Conservation (phyloP, 2,113 vertebrate genomes). For the Rhineura floridana region DNA sequence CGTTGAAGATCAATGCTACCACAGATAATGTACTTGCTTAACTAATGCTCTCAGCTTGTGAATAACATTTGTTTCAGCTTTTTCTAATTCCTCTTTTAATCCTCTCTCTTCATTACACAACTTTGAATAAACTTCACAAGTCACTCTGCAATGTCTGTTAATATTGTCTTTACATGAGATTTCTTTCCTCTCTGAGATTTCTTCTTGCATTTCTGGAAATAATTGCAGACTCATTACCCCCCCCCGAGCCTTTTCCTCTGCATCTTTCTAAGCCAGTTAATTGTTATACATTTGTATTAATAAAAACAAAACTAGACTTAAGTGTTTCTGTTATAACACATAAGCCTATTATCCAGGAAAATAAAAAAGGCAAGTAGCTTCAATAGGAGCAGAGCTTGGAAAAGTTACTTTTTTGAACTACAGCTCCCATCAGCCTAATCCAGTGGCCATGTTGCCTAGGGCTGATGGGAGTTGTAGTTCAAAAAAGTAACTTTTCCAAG, state of each 20-base stretch:
- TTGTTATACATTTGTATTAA: conserved; percentile 54
- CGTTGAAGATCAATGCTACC: conserved; percentile 26
- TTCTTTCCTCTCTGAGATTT: conserved; percentile 31
- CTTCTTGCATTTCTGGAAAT: conserved; percentile 35
- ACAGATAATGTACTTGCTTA: conserved; percentile 37
- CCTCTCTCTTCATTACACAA: conserved; percentile 34
- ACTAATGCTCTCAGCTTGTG: conserved; percentile 52
- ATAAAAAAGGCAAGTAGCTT: conserved; percentile 7
- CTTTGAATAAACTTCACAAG: conserved; percentile 30
- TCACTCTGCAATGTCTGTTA: conserved; percentile 2
- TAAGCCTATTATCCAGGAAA: conserved; percentile 4
- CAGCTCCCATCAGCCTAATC: too few species aligned
- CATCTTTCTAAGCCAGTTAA: conserved; percentile 37
- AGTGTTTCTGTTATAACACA: background rate
- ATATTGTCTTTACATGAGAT: conserved; percentile 39
- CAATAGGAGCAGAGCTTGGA: conserved; percentile 19
- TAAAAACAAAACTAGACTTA: conserved; percentile 42
- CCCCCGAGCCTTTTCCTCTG: conserved; percentile 26
- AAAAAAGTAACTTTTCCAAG: too few species aligned
- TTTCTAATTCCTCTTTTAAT: conserved; percentile 61
- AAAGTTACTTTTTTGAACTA: too few species aligned
- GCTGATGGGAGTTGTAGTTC: too few species aligned
- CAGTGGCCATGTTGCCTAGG: too few species aligned
- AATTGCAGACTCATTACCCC: conserved; percentile 47
- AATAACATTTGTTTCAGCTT: conserved; percentile 50